Evolutionary conservation across 1,140 invertebrate genomes (phyloP).

Genomic region (Leptopilina clavipes): DNA sequence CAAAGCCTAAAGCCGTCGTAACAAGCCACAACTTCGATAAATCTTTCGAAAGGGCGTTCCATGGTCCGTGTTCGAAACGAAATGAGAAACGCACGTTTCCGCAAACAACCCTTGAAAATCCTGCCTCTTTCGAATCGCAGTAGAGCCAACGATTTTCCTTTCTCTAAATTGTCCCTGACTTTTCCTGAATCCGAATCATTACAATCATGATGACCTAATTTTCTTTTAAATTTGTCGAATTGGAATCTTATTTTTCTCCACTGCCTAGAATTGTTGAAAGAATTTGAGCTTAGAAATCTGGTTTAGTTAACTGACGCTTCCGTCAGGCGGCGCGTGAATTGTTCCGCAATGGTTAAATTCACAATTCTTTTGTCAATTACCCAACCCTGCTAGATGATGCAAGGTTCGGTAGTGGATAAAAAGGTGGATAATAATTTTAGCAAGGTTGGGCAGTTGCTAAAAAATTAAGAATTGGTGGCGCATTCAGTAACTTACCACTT

Average conservation of each 20-base stretch:
- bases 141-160: background rate
- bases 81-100: slow-evolving; percentile 13
- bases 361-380: background rate
- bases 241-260: too few relatives aligned
- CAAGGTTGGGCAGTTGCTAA: too few relatives aligned
- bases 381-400: too few relatives aligned
- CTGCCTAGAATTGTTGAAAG: too few relatives aligned
- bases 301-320: background rate
- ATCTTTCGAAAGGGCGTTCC: slow-evolving; percentile 50
- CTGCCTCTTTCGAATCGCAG: slow-evolving; percentile 21
- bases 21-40: slow-evolving; percentile 63
- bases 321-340: background rate
- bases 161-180: background rate
- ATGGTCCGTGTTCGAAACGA: background rate
- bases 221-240: background rate
- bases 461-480: too few relatives aligned
- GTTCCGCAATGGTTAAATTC: background rate
- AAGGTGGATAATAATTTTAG: too few relatives aligned
- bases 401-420: too few relatives aligned
- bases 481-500: too few relatives aligned
- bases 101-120: slow-evolving; percentile 20
- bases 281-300: too few relatives aligned
- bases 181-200: background rate
- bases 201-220: background rate
- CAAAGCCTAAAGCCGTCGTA: slow-evolving; percentile 59